These are phyloP conservation scores for Caenorhabditis uteleia DNA, from an alignment of 2,888 invertebrate genomes.

Conservation along the genomic window DNA sequence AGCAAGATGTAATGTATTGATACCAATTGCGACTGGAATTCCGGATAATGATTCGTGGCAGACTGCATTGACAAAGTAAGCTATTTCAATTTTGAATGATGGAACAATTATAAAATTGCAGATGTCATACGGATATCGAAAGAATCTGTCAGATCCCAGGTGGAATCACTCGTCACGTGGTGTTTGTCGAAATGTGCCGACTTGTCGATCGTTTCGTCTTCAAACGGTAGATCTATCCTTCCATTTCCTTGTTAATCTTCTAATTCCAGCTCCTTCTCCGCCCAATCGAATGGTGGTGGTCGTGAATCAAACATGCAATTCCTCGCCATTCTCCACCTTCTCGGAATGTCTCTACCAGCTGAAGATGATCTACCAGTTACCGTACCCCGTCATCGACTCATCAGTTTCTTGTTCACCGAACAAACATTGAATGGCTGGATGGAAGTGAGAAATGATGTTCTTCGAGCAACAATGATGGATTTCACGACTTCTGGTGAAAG, in stretches of 20 bases:
- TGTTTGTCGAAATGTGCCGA: conserved; percentile 48
- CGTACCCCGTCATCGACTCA: conserved; percentile 20
- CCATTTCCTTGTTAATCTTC: background rate
- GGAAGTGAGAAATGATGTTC: conserved; percentile 37
- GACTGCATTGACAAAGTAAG: conserved; percentile 75
- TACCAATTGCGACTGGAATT: conserved; percentile 95
- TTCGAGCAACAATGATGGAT: conserved; percentile 34
- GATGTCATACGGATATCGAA: conserved; percentile 36
- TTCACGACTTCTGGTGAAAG: conserved; percentile 3
- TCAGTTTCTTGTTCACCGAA: conserved; percentile 49
- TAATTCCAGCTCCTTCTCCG: conserved; percentile 89
- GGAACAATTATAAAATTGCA: background rate
- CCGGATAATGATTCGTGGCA: conserved; percentile 91
- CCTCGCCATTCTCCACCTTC: conserved; percentile 75
- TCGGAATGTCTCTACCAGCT: conserved; percentile 38
- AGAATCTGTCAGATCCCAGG: conserved; percentile 70
- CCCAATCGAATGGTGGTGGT: conserved; percentile 85
- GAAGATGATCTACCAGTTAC: conserved; percentile 18
- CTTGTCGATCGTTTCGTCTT: conserved; percentile 45
- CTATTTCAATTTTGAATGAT: background rate
- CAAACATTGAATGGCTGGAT: conserved; percentile 42
- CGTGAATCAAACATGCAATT: conserved; percentile 80
- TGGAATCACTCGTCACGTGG: conserved; percentile 75
- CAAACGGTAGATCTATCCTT: conserved; percentile 26
- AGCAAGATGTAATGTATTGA: conserved; percentile 92